Percentiles rank a stretch among this genome's conserved stretches.
These are phyloP conservation scores for Daphoenositta chrysoptera DNA, from an alignment of 2,113 vertebrate species.

Conservation along the genomic window DNA sequence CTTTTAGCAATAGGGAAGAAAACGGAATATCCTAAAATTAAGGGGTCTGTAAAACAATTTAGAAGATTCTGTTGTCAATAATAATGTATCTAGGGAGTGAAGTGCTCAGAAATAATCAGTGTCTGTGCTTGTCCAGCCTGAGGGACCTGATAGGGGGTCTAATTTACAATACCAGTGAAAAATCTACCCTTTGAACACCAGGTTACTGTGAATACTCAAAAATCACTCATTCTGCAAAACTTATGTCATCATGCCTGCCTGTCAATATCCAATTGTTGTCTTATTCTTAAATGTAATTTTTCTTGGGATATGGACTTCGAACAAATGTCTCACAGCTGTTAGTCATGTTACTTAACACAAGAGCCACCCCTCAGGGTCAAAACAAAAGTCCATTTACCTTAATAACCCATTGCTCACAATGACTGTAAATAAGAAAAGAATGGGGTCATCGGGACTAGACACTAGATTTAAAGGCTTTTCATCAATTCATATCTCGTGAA, in stretches of 20 bases:
- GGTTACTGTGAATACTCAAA: background rate
- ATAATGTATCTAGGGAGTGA: background rate
- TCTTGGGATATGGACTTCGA: background rate
- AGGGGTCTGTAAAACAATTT: background rate
- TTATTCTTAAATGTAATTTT: background rate
- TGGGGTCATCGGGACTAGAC: background rate
- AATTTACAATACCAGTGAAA: background rate
- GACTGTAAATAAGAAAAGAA: slow-evolving; percentile 13
- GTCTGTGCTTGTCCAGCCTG: background rate
- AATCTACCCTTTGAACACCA: background rate
- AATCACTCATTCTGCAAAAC: background rate
- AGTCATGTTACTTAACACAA: background rate
- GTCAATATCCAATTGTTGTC: slow-evolving; percentile 15
- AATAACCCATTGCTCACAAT: slow-evolving; percentile 11
- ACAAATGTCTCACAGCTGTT: background rate
- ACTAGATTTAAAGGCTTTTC: background rate
- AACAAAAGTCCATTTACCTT: slow-evolving; percentile 40
- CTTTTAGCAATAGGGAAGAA: background rate
- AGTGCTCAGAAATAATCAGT: background rate
- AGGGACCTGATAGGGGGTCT: background rate
- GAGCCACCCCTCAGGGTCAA: background rate
- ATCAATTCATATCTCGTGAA: background rate
- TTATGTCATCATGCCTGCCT: background rate
- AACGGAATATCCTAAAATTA: background rate
- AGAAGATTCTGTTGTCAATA: background rate